Evolutionary conservation across 2,888 invertebrate species (phyloP).

Genomic region (Ectemnius lituratus): DNA sequence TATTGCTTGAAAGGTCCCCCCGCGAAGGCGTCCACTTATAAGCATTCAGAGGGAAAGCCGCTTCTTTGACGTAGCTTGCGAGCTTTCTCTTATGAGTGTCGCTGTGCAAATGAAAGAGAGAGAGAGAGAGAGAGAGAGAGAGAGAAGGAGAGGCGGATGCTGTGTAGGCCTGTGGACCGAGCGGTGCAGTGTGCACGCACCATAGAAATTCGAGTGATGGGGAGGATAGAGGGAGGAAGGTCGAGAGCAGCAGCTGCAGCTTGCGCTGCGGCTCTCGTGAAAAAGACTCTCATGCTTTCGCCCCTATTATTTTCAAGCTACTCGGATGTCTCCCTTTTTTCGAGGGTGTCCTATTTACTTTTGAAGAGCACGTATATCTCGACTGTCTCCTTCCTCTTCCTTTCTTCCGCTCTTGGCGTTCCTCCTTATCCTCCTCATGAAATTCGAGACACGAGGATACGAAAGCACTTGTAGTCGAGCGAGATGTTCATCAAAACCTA

Average conservation of each 20-base stretch:
- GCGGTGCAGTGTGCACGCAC: too few relatives aligned
- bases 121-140: conserved; percentile 12
- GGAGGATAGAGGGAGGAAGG: conserved; percentile 4
- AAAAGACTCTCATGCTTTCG: conserved; percentile 23
- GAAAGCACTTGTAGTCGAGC: too few relatives aligned
- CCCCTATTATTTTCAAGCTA: conserved; percentile 16
- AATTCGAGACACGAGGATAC: neutral
- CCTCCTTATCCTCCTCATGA: neutral
- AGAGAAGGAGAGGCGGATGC: conserved; percentile 8
- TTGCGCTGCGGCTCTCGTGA: neutral
- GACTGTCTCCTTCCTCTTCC: neutral
- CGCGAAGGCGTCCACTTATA: too few relatives aligned
- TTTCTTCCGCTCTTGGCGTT: neutral
- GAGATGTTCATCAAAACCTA: too few relatives aligned
- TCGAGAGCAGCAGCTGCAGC: neutral
- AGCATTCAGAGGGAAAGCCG: too few relatives aligned
- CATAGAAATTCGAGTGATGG: neutral
- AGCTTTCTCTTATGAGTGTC: too few relatives aligned
- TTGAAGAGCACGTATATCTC: conserved; percentile 3
- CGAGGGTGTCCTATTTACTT: conserved; percentile 5
- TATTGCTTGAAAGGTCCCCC: too few relatives aligned
- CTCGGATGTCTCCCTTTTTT: conserved; percentile 23
- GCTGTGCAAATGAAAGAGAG: conserved; percentile 4
- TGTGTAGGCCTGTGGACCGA: neutral
- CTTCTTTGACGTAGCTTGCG: too few relatives aligned